Evolutionary conservation across 2,113 vertebrate genomes (phyloP), one percentile per base, ranked within the genome.

Genomic region (Stigmatopora nigra): DNA sequence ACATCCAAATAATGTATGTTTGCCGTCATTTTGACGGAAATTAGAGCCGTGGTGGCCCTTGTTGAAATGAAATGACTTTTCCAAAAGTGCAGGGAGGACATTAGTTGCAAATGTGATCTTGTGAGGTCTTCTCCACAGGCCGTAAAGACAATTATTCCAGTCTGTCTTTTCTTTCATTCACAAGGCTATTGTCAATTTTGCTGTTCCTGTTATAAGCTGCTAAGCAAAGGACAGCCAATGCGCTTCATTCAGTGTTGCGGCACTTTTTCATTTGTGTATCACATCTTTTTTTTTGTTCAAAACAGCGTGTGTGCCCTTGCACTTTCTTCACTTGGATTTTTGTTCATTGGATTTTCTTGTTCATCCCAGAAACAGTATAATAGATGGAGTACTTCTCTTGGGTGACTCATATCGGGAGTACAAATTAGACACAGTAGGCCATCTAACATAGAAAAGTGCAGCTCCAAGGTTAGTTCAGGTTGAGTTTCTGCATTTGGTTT

Each of bases 71-170:
- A 85, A 70, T 62, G 9, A 55, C 71, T 67, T 63, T 64, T 68
- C 51, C 53, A 70, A 64, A 52, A 56, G n/a, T 73, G 45, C 60
- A 44, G 35, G 35, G 47, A 53, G 56, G 77, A 71, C 72, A 57
- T 61, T 63, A 36, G 65, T 67, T 55, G 68, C 47, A 57, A 63
- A 69, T 62, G 65, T 84, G 78, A 80, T 87, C 70, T 63, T 68
- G 15, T 59, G 70, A 72, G 51, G 46, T 53, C 72, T 31, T 17
- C 79, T 67, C 85, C 59, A 19, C 67, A 67, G 77, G 84, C 75
- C 46, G 45, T 62, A 19, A 45, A 13, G 65, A 65, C 86, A 82
- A 87, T 88, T 78, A 86, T 76, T 44, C 1, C 75, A 72, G 55
- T 58, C 46, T 61, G 75, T 71, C 52, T 64, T 47, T 48, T 73